Evolutionary conservation across 2,113 vertebrate genomes (phyloP), one percentile per base, ranked within the genome.

Genomic region (Salvelinus namaycush): DNA sequence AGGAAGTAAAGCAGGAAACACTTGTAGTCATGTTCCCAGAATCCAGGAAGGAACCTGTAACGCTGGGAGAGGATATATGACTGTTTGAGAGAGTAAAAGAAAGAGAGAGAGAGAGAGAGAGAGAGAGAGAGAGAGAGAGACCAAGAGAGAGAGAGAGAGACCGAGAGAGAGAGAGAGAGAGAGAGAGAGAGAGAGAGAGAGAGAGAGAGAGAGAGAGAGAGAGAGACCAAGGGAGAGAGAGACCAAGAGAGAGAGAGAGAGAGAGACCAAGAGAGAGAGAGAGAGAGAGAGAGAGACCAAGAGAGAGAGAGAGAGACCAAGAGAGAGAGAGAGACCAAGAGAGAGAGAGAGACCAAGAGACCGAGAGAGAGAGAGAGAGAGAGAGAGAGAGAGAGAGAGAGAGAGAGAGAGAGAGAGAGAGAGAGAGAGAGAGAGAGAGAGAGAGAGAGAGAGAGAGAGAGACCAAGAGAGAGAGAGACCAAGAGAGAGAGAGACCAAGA

Each of bases 41-140:
- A 87, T 90, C 79, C 91, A 91, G 93, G 94, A 95, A 95, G 95
- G 93, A 96, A 95, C 87, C 90, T 91, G 86, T 89, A 92, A 93
- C 87, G 89, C 86, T 85, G 88, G 92, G 93, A 94, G 76, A 93
- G 92, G 93, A 95, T 93, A 92, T 93, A 92, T 89, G 89, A 89
- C 85, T 91, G 89, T 87, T 92, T 92, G 91, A 92, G 90, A 94
- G 94, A 89, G 68, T 92, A 86, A 86, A 84, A 90, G 83, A 91
- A 78, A 24, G 8, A 93, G 87, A 93, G 92, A 91, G 87, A 91
- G 91, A 89, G 93, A 93, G 93, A 95, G 93, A 92, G 39, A 39
- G 1, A 0, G 34, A 34, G 1, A 1, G 6, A 34, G 34, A 39
- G 34, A 44, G 9, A 44, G 39, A 44, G 39, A 44, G 34, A 34